Conservation (phyloP, 2,113 vertebrate species). For the Pontoporia blainvillei region DNA sequence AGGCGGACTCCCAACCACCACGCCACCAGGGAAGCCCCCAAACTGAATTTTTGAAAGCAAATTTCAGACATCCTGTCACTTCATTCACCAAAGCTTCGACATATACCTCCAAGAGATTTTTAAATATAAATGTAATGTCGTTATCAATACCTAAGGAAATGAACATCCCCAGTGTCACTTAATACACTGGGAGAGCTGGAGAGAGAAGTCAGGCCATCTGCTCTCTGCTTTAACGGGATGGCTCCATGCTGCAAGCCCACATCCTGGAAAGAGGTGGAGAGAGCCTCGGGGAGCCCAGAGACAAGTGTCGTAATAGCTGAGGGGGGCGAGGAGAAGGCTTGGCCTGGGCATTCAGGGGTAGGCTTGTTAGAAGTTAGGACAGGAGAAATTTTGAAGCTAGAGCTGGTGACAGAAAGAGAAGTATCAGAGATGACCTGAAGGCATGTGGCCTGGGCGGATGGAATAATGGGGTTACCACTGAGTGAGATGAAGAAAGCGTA, state of each 20-base stretch:
- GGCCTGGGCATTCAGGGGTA: neutral
- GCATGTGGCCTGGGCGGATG: neutral
- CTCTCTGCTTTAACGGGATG: neutral
- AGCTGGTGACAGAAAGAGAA: neutral
- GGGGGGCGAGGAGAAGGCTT: neutral
- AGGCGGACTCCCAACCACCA: no score
- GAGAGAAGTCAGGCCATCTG: neutral
- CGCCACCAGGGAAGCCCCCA: neutral
- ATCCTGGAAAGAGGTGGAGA: neutral
- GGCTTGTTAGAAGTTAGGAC: neutral
- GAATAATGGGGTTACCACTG: neutral
- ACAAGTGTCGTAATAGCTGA: neutral
- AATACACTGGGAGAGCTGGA: neutral
- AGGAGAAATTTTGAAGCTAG: neutral
- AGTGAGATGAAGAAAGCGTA: neutral
- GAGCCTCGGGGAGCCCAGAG: neutral
- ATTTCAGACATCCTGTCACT: neutral
- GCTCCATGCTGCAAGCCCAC: neutral
- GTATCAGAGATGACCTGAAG: neutral
- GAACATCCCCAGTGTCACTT: neutral
- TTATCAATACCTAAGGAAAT: neutral
- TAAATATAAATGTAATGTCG: neutral
- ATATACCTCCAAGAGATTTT: neutral
- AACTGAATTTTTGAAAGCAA: neutral
- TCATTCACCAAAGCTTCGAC: neutral